Evolutionary conservation across 2,888 invertebrate species (phyloP).

Genomic region (Synergus gifuensis): DNA sequence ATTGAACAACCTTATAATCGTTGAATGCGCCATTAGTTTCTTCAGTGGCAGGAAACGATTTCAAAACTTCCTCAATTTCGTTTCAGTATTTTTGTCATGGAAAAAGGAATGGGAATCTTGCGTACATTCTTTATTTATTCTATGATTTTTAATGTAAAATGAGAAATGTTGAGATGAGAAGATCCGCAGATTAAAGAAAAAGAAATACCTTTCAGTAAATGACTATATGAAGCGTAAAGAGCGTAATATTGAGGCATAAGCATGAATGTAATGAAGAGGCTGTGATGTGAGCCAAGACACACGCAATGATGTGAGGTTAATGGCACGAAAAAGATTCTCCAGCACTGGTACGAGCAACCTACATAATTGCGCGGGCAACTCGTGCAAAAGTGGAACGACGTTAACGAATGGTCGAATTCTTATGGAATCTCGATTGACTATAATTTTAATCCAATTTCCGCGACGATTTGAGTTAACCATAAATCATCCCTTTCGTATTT

Average conservation of each 20-base stretch:
- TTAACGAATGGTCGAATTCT: constrained; percentile 72
- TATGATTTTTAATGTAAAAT: no score
- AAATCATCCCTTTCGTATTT: background rate
- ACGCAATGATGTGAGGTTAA: constrained; percentile 64
- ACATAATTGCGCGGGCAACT: constrained; percentile 70
- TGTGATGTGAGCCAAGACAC: constrained; percentile 53
- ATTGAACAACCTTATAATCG: background rate
- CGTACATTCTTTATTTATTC: no score
- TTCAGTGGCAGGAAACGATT: background rate
- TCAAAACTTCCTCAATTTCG: constrained; percentile 12
- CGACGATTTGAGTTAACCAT: background rate
- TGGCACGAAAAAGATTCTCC: constrained; percentile 60
- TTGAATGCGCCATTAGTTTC: background rate
- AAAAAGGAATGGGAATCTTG: background rate
- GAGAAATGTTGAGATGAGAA: background rate
- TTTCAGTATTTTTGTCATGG: background rate
- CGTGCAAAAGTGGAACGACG: constrained; percentile 72
- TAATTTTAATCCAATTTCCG: constrained; percentile 38
- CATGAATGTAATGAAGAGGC: constrained; percentile 50
- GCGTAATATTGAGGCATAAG: constrained; percentile 50
- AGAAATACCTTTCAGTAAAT: constrained; percentile 22
- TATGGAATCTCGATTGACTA: constrained; percentile 40
- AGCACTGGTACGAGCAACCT: constrained; percentile 69
- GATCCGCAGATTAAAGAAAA: constrained; percentile 15
- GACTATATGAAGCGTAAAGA: constrained; percentile 49